Evolutionary conservation across 2,797 vertebrate genomes (phyloP).

Genomic region (Pygocentrus nattereri): DNA sequence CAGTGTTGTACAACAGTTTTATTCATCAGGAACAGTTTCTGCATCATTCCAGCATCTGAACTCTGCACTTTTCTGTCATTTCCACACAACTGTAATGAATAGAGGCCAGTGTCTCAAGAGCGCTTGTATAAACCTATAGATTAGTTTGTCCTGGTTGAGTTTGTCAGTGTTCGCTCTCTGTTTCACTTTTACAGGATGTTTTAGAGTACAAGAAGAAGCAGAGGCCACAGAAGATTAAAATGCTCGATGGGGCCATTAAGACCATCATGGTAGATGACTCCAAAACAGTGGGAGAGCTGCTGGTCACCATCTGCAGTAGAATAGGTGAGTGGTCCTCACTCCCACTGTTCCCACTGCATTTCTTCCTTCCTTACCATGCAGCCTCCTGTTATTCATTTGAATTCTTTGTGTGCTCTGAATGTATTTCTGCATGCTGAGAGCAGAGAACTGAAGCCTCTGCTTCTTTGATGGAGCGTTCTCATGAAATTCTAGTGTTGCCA

Average conservation of each 20-base stretch:
- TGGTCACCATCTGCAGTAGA: slow-evolving; percentile 97
- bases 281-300: slow-evolving; percentile 95
- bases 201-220: slow-evolving; percentile 99
- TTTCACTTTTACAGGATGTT: slow-evolving; percentile 82
- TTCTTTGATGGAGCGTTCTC: not conserved
- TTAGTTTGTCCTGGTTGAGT: not conserved
- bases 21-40: not conserved
- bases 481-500: not conserved
- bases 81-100: not conserved
- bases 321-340: slow-evolving; percentile 83
- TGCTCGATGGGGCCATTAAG: slow-evolving; percentile 96
- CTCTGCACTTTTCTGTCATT: not conserved
- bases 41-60: not conserved
- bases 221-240: slow-evolving; percentile 96
- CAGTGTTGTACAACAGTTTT: not conserved
- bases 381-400: not conserved
- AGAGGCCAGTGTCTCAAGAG: not conserved
- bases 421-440: not conserved
- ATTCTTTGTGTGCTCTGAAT: not conserved
- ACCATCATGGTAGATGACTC: slow-evolving; percentile 99
- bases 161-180: slow-evolving; percentile 32
- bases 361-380: not conserved
- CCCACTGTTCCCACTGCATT: not conserved
- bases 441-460: slow-evolving; percentile 1
- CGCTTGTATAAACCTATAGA: not conserved